Evolutionary conservation across 1,140 invertebrate species (phyloP), one percentile per base, ranked within the genome.

Genomic region (Zaprionus africanus): DNA sequence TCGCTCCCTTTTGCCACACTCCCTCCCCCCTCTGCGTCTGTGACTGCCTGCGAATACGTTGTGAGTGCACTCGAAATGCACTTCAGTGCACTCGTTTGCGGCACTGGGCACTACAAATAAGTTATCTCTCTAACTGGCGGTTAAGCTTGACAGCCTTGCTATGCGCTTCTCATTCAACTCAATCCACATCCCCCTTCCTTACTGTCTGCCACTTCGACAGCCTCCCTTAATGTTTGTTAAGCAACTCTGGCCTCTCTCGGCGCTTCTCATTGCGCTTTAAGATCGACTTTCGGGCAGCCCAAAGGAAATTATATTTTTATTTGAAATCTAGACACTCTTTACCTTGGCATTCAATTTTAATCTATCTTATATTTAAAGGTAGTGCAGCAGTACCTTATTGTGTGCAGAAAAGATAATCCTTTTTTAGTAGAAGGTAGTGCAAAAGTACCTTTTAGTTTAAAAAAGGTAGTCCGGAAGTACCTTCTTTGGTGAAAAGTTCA

Each of bases 41-140:
- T 51, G 2, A 6, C 51, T 12, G 9, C 4, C 51, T 60, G 36
- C 38, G 41, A 28, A 43, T 61, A 56, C 34, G 19, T 13, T 28
- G 24, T 49, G 43, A 53, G 56, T 53, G 67, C 31, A 76, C 69
- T 79, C 49, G 59, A 63, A 78, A 75, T 66, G 74, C 63, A 58
- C 57, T 68, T 63, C 49, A 66, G 60, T 69, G 53, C 59, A 36
- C 61, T 78, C 61, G 54, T 38, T 58, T 22, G 51, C 28, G 12
- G 49, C 67, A 22, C 68, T 36, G 61, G 26, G 15, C 68, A 64
- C 68, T 53, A 57, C 69, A 72, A 71, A 72, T 72, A 65, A 65
- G 61, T 72, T 72, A 71, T 49, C 53, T 54, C 49, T 17, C 41
- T 43, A 24, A 19, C 59, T 38, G 17, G 24, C 59, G 59, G 24